These are phyloP conservation scores for Tuberolachnus salignus DNA, from an alignment of 2,888 invertebrate species.

Conservation along the genomic window DNA sequence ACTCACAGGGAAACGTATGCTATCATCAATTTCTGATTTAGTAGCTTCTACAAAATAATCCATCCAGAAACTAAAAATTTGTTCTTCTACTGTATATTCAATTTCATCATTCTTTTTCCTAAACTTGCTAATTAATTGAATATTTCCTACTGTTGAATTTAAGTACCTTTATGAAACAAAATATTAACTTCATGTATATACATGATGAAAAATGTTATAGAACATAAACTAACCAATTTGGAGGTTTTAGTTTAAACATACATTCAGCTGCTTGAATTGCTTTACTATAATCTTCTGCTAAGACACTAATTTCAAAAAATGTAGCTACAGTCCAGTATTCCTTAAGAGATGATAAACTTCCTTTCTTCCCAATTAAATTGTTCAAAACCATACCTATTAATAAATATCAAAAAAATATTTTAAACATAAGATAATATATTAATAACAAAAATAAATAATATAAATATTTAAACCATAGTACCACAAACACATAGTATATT, in stretches of 20 bases:
- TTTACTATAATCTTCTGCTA: slow-evolving; percentile 95
- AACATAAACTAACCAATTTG: slow-evolving; percentile 72
- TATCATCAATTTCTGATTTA: slow-evolving; percentile 77
- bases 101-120: slow-evolving; percentile 79
- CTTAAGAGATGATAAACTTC: slow-evolving; percentile 86
- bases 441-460: too few relatives aligned
- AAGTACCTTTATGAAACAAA: slow-evolving; percentile 71
- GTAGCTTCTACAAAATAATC: slow-evolving; percentile 97
- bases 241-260: slow-evolving; percentile 89
- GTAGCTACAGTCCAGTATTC: slow-evolving; percentile 99
- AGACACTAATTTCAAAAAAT: slow-evolving; percentile 96
- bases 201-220: background rate
- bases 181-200: background rate
- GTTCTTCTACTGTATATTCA: slow-evolving; percentile 77
- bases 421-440: background rate
- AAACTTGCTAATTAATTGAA: slow-evolving; percentile 89
- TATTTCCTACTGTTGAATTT: slow-evolving; percentile 96
- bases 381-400: slow-evolving; percentile 84
- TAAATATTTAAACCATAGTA: too few relatives aligned
- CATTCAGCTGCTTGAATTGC: slow-evolving; percentile 95
- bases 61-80: slow-evolving; percentile 96
- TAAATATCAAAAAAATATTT: background rate
- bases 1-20: slow-evolving; percentile 87
- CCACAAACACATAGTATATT: too few relatives aligned
- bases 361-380: slow-evolving; percentile 96